phyloP scores from a whole-genome alignment of 1,140 invertebrate species.

The Dufourea novaeangliae region DNA sequence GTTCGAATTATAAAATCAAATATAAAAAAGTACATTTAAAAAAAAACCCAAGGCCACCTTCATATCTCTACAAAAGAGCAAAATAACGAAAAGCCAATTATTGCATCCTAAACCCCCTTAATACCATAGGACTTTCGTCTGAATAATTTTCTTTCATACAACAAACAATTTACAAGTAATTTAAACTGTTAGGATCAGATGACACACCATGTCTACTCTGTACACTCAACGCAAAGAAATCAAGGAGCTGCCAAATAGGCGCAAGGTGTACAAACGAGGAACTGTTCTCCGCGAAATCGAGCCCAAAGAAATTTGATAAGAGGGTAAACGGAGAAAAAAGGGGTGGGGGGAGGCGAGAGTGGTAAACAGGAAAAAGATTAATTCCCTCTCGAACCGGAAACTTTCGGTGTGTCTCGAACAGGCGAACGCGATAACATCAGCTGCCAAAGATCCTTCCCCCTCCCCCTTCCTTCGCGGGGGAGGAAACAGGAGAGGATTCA shows the following conservation, averaged over 20 bases:
- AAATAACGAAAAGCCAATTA: no score
- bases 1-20: no score
- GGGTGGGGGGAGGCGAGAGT: not conserved
- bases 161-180: no score
- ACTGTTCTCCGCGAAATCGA: not conserved
- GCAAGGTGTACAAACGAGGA: not conserved
- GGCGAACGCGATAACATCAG: slow-evolving; percentile 16
- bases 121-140: no score
- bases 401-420: slow-evolving; percentile 16
- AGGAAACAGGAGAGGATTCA: not conserved
- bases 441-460: not conserved
- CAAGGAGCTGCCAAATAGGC: no score
- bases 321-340: not conserved
- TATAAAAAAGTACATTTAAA: no score
- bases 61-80: no score
- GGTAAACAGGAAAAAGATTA: slow-evolving; percentile 22
- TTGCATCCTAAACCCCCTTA: no score
- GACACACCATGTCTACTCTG: no score
- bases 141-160: no score
- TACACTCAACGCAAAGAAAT: not conserved
- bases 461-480: not conserved
- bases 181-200: no score
- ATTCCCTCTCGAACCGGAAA: not conserved
- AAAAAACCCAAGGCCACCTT: no score
- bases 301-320: slow-evolving; percentile 14